Percentiles rank a stretch among this genome's conserved stretches.
Evolutionary conservation across 2,888 invertebrate species (phyloP).

Genomic region (Pediacus dermestoides): DNA sequence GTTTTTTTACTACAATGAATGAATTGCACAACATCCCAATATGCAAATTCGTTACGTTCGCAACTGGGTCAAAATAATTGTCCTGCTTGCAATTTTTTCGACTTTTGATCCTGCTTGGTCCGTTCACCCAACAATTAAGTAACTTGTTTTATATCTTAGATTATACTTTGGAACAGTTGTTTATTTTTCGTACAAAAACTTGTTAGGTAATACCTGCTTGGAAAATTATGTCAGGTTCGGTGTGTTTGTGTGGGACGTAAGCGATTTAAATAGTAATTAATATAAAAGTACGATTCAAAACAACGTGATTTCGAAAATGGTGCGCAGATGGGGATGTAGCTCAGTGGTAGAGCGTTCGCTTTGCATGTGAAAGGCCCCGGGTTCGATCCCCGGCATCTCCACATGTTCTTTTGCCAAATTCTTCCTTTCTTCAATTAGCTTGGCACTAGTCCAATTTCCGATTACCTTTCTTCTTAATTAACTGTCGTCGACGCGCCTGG

Average conservation of each 20-base stretch:
- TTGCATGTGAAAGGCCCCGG: slow-evolving; percentile 99
- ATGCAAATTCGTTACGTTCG: not conserved
- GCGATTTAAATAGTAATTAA: too few species aligned
- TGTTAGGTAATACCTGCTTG: too few species aligned
- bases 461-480: slow-evolving; percentile 12
- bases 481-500: slow-evolving; percentile 10
- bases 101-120: slow-evolving; percentile 11
- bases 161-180: too few species aligned
- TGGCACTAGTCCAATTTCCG: slow-evolving; percentile 15
- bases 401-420: slow-evolving; percentile 32
- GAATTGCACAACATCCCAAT: slow-evolving; percentile 3
- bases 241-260: too few species aligned
- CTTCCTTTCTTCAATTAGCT: slow-evolving; percentile 2
- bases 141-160: not conserved
- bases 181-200: too few species aligned
- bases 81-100: slow-evolving; percentile 9
- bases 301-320: too few species aligned
- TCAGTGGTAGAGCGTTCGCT: slow-evolving; percentile 99
- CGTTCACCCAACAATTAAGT: slow-evolving; percentile 10
- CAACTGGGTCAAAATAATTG: slow-evolving; percentile 6
- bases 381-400: slow-evolving; percentile 97
- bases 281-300: too few species aligned
- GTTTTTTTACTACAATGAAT: too few species aligned
- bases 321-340: slow-evolving; percentile 74
- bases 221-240: too few species aligned